Evolutionary conservation across 2,113 vertebrate genomes (phyloP).

Genomic region (Dermatemys mawii): DNA sequence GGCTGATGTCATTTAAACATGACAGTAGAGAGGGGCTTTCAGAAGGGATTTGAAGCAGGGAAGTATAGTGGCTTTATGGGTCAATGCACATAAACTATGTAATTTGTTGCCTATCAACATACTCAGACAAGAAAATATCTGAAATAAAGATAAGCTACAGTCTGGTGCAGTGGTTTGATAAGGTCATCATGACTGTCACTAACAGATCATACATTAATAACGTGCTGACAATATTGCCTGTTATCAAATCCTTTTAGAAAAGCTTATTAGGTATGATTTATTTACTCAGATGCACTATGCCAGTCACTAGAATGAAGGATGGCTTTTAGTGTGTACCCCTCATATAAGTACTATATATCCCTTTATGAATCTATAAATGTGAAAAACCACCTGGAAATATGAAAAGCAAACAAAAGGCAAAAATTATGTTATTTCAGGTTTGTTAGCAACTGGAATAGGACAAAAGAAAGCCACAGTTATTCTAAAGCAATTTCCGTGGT

Average conservation of each 20-base stretch:
- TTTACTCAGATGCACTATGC: neutral
- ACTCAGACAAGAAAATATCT: neutral
- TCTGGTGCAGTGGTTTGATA: neutral
- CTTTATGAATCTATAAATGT: neutral
- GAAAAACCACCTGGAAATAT: neutral
- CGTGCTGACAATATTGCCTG: neutral
- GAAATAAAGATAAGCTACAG: neutral
- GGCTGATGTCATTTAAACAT: neutral
- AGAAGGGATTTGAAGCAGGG: neutral
- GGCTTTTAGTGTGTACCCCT: neutral
- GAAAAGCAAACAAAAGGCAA: neutral
- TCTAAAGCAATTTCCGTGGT: neutral
- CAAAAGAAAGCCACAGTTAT: neutral
- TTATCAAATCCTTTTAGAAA: conserved; percentile 7
- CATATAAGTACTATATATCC: neutral
- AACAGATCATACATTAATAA: neutral
- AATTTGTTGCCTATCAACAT: neutral
- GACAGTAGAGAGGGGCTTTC: neutral
- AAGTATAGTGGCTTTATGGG: neutral
- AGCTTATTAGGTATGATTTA: neutral
- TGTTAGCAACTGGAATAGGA: neutral
- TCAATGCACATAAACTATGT: neutral
- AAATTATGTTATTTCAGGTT: neutral
- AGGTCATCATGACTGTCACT: neutral
- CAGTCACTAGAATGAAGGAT: neutral